A percentile compares a stretch with the other conserved stretches of the same genome.
Evolutionary conservation across 2,888 invertebrate species (phyloP).

Genomic region (Lysandra bellargus): DNA sequence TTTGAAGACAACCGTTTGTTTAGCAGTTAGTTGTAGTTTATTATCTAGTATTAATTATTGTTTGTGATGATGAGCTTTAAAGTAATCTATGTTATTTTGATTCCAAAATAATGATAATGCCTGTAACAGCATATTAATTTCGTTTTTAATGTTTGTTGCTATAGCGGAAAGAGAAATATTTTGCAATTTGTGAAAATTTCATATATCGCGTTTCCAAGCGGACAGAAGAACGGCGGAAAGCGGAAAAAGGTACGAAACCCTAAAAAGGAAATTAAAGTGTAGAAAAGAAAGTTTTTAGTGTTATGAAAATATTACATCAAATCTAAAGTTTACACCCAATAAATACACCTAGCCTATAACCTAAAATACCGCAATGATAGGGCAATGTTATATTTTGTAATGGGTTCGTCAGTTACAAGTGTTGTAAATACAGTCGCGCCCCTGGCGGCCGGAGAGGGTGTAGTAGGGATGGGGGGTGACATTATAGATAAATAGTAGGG

Average conservation of each 20-base stretch:
- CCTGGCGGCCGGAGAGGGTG: neutral
- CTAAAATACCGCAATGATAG: neutral
- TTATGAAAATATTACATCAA: too few species aligned
- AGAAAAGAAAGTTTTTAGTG: too few species aligned
- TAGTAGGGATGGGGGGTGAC: neutral
- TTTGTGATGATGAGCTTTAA: neutral
- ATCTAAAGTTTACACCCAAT: too few species aligned
- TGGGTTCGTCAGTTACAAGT: neutral
- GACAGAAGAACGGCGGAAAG: too few species aligned
- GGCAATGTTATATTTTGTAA: neutral
- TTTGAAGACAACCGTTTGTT: neutral
- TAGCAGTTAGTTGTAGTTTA: neutral
- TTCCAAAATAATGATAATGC: too few species aligned
- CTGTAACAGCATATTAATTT: too few species aligned
- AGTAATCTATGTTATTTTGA: neutral
- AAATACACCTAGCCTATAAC: neutral
- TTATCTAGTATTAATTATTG: neutral
- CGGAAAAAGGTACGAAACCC: too few species aligned
- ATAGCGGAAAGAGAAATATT: too few species aligned
- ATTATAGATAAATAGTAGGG: neutral
- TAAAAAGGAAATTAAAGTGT: too few species aligned
- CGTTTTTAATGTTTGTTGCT: too few species aligned
- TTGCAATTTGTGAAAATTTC: too few species aligned
- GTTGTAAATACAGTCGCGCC: slow-evolving; percentile 6
- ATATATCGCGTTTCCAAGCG: too few species aligned